phyloP scores from a whole-genome alignment of 2,888 invertebrate species.

The Seira sanloemensis region DNA sequence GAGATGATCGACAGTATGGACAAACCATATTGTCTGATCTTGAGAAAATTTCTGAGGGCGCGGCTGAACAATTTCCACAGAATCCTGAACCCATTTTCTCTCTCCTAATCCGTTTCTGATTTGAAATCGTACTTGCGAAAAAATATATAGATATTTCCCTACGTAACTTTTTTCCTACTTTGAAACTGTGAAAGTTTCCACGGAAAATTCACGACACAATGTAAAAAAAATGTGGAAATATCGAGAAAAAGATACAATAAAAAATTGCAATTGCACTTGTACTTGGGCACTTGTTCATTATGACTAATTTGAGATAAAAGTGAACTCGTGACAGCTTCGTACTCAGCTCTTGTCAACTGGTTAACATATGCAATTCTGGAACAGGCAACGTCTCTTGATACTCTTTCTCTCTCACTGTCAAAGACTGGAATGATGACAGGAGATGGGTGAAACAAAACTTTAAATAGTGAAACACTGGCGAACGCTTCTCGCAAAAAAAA shows the following conservation, averaged over 20 bases:
- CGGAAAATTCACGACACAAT: not conserved
- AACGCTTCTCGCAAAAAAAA: not conserved
- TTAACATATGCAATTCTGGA: constrained; percentile 16
- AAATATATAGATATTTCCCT: not conserved
- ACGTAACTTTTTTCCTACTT: too few relatives aligned
- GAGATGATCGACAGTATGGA: constrained; percentile 40
- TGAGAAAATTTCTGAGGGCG: constrained; percentile 1
- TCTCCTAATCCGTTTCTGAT: constrained; percentile 2
- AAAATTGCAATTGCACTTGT: not conserved
- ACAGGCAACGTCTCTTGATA: constrained; percentile 10
- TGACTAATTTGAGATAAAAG: constrained; percentile 25
- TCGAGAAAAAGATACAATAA: not conserved
- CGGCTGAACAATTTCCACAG: constrained; percentile 25
- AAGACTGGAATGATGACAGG: constrained; percentile 60
- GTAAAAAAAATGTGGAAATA: not conserved
- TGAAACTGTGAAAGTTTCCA: constrained; percentile 9
- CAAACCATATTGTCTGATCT: constrained; percentile 20
- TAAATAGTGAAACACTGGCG: constrained; percentile 47
- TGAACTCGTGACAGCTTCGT: not conserved
- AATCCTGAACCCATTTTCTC: constrained; percentile 25
- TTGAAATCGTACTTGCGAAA: not conserved
- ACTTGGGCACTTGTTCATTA: constrained; percentile 3
- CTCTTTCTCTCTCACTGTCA: constrained; percentile 21
- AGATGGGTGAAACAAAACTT: constrained; percentile 43
- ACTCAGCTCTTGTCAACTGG: not conserved